A percentile compares a stretch with the other conserved stretches of the same genome.
Evolutionary conservation across 2,113 vertebrate species (phyloP).

Genomic region (Dasyornis broadbenti): DNA sequence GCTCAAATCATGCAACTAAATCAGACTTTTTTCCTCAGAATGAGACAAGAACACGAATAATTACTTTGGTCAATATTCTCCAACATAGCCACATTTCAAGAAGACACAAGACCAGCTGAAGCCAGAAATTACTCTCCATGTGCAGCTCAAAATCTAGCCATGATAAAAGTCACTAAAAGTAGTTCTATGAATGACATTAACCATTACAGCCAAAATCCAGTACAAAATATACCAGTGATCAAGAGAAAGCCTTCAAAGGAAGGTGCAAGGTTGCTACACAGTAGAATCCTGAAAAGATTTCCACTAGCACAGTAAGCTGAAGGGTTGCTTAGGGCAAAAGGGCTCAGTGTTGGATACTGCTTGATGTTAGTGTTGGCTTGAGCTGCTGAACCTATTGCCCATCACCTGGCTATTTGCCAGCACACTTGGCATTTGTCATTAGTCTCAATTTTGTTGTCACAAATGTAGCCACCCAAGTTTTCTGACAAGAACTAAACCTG

Average conservation of each 20-base stretch:
- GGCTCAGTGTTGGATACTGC: background rate
- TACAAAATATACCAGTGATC: background rate
- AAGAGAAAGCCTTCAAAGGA: background rate
- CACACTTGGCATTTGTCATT: background rate
- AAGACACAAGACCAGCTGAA: background rate
- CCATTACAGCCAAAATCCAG: background rate
- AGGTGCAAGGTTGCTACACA: background rate
- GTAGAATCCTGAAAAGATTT: background rate
- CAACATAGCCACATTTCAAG: background rate
- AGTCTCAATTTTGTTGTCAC: background rate
- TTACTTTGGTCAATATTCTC: background rate
- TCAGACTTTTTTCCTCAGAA: background rate
- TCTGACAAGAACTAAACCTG: background rate
- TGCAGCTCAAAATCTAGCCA: background rate
- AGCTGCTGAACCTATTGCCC: background rate
- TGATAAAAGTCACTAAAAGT: background rate
- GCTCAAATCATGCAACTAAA: background rate
- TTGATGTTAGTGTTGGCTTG: background rate
- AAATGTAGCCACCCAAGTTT: background rate
- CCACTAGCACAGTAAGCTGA: background rate
- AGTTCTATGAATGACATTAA: background rate
- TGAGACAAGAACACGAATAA: background rate
- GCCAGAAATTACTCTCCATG: background rate
- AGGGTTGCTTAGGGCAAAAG: background rate
- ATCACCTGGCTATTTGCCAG: background rate